Percentiles rank a stretch among this genome's conserved stretches.
phyloP scores from a whole-genome alignment of 2,888 invertebrate species.

The Tethea ocularis region DNA sequence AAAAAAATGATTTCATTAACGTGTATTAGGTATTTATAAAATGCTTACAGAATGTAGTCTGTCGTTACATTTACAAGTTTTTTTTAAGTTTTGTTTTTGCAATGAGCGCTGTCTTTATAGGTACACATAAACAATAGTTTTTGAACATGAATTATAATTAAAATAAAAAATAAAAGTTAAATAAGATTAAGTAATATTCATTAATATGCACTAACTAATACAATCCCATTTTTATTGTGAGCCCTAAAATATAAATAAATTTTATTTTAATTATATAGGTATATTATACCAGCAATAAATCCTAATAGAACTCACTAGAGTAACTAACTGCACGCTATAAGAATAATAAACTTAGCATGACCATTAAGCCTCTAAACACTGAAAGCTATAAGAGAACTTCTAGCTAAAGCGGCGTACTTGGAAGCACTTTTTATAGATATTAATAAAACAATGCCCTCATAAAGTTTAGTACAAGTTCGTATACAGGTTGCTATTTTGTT shows the following conservation, averaged over 20 bases:
- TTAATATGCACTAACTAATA: neutral
- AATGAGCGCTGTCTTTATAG: too few relatives aligned
- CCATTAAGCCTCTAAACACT: slow-evolving; percentile 63
- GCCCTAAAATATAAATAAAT: neutral
- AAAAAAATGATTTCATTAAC: too few relatives aligned
- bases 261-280: slow-evolving; percentile 16
- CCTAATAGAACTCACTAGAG: slow-evolving; percentile 4
- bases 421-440: slow-evolving; percentile 79
- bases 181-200: too few relatives aligned
- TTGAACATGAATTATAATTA: neutral
- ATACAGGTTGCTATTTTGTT: slow-evolving; percentile 29
- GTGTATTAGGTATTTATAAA: too few relatives aligned
- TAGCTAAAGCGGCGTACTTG: slow-evolving; percentile 62
- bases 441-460: slow-evolving; percentile 78
- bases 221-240: neutral
- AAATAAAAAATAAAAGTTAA: too few relatives aligned
- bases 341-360: slow-evolving; percentile 62
- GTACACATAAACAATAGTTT: neutral
- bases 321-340: slow-evolving; percentile 17
- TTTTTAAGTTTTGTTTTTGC: too few relatives aligned
- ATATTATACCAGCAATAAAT: slow-evolving; percentile 8
- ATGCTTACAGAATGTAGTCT: too few relatives aligned
- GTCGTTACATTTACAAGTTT: too few relatives aligned
- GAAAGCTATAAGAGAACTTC: slow-evolving; percentile 57
- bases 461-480: slow-evolving; percentile 64